phyloP scores from a whole-genome alignment of 2,113 vertebrate genomes.

The Hydropotes inermis region DNA sequence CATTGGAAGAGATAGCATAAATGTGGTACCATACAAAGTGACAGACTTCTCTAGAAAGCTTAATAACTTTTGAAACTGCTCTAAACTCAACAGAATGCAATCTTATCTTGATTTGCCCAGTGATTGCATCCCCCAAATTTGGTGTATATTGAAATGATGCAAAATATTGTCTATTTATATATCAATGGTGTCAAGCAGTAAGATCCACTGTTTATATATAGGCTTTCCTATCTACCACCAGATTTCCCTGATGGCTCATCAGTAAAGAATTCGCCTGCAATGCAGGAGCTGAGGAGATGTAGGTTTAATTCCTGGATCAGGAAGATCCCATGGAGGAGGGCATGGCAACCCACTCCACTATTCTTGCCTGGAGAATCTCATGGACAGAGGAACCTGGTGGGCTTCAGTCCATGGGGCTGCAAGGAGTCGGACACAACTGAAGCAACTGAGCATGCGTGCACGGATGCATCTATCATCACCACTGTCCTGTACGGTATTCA shows the following conservation, averaged over 20 bases:
- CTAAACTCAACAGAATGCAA: not conserved
- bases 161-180: not conserved
- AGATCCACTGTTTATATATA: not conserved
- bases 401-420: not conserved
- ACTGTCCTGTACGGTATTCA: not conserved
- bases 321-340: not conserved
- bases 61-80: not conserved
- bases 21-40: no score
- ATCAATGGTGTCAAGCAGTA: not conserved
- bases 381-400: not conserved
- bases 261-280: not conserved
- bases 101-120: not conserved
- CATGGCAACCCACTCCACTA: not conserved
- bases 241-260: not conserved
- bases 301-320: not conserved
- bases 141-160: not conserved
- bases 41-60: not conserved
- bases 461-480: accelerated
- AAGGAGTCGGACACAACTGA: not conserved
- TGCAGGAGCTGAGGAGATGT: not conserved
- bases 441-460: not conserved
- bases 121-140: not conserved
- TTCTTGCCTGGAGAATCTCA: not conserved
- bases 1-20: not conserved
- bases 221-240: not conserved